phyloP scores from a whole-genome alignment of 1,140 invertebrate species.

The Nephila pilipes region DNA sequence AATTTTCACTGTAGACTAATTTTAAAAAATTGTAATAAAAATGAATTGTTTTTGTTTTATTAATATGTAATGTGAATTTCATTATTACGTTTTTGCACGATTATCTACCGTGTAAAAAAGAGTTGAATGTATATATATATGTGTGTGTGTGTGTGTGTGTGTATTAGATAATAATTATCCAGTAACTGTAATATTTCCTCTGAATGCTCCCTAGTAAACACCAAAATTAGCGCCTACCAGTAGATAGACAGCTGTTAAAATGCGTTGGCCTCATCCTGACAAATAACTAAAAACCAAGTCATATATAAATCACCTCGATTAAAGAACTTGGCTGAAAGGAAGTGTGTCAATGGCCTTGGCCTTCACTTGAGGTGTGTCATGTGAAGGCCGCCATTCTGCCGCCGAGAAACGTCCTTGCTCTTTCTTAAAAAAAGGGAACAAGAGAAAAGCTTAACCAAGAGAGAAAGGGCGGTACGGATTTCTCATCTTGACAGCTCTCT shows the following conservation, averaged over 20 bases:
- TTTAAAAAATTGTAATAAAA: too few relatives aligned
- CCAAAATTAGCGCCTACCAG: background rate
- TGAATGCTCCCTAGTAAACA: background rate
- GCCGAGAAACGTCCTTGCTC: conserved; percentile 67
- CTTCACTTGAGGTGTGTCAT: conserved; percentile 49
- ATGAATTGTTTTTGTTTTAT: too few relatives aligned
- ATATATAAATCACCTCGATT: background rate
- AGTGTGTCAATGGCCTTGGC: conserved; percentile 69
- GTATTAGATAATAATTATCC: too few relatives aligned
- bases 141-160: too few relatives aligned
- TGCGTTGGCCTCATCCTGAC: background rate
- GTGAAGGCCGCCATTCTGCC: conserved; percentile 68
- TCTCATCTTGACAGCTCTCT: conserved; percentile 24
- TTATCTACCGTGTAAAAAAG: too few relatives aligned
- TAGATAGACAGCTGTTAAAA: background rate
- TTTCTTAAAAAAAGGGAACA: conserved; percentile 53
- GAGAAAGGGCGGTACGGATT: conserved; percentile 32
- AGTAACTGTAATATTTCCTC: too few relatives aligned
- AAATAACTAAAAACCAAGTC: background rate
- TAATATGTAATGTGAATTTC: too few relatives aligned
- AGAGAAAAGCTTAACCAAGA: background rate
- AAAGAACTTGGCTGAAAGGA: conserved; percentile 26
- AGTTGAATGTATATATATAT: too few relatives aligned
- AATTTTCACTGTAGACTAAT: too few relatives aligned
- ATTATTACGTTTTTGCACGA: too few relatives aligned